These are phyloP conservation scores for Corapipo altera DNA, from an alignment of 2,113 vertebrate species.

Conservation along the genomic window DNA sequence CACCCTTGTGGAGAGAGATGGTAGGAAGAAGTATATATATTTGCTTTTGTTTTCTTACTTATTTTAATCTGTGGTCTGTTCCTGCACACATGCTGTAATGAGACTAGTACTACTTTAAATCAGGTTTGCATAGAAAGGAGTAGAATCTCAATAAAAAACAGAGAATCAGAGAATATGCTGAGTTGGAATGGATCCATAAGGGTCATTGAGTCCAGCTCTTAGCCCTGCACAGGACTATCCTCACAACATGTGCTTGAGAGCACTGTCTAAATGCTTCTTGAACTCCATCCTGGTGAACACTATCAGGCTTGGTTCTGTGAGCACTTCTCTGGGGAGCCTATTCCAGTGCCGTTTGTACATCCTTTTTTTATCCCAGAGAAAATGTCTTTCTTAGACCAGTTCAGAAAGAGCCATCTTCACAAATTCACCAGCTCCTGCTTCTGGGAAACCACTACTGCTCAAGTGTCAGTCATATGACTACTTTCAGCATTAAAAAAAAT, in stretches of 20 bases:
- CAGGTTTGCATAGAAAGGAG: neutral
- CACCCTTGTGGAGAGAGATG: neutral
- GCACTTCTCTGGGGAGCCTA: neutral
- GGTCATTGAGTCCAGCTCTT: neutral
- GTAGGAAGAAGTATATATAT: neutral
- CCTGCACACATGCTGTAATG: neutral
- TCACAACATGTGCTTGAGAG: neutral
- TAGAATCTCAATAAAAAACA: neutral
- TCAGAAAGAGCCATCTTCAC: neutral
- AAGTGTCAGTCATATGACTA: neutral
- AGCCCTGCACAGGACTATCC: neutral
- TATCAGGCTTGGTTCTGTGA: neutral
- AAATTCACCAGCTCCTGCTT: neutral
- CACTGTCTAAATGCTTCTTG: neutral
- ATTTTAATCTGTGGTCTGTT: neutral
- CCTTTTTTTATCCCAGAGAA: neutral
- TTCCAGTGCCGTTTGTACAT: neutral
- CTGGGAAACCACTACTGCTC: neutral
- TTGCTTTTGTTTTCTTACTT: neutral
- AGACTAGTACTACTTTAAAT: neutral
- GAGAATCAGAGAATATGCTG: neutral
- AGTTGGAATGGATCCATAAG: neutral
- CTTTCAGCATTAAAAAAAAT: neutral
- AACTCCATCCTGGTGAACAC: neutral
- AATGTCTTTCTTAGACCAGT: neutral